A percentile compares a stretch with the other conserved stretches of the same genome.
phyloP scores from a whole-genome alignment of 2,888 invertebrate species.

The Cotesia congregata region DNA sequence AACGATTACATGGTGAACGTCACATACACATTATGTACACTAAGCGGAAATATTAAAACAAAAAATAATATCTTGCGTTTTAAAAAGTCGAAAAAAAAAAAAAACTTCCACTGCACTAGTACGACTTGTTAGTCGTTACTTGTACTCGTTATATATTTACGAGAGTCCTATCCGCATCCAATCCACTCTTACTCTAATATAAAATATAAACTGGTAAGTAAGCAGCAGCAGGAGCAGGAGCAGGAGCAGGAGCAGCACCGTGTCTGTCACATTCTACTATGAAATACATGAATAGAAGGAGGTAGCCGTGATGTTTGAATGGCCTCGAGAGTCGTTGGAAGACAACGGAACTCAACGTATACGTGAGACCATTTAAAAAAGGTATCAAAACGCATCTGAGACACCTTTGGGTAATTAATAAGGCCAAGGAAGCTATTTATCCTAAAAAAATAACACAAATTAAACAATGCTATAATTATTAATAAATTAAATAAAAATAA shows the following conservation, averaged over 20 bases:
- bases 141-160: not conserved
- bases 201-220: not conserved
- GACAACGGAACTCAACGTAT: conserved; percentile 31
- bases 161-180: not conserved
- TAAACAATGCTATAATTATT: not conserved
- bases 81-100: not conserved
- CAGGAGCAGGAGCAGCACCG: not conserved
- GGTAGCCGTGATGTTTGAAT: conserved; percentile 20
- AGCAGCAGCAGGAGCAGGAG: not conserved
- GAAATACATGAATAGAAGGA: not conserved
- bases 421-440: conserved; percentile 18
- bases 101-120: conserved; percentile 3
- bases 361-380: conserved; percentile 29
- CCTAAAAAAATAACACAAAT: conserved; percentile 12
- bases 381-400: conserved; percentile 28
- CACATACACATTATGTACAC: conserved; percentile 27
- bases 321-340: conserved; percentile 29
- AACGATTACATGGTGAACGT: conserved; percentile 31
- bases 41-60: conserved; percentile 4
- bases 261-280: conserved; percentile 24
- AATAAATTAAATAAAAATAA: not conserved
- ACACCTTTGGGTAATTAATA: not conserved
- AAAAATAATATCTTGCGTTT: not conserved
- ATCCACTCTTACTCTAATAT: not conserved
- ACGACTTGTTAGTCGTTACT: not conserved